Percentiles rank a stretch among this genome's conserved stretches.
Evolutionary conservation across 2,797 vertebrate species (phyloP).

Genomic region (Sternarchorhynchus goeldii): DNA sequence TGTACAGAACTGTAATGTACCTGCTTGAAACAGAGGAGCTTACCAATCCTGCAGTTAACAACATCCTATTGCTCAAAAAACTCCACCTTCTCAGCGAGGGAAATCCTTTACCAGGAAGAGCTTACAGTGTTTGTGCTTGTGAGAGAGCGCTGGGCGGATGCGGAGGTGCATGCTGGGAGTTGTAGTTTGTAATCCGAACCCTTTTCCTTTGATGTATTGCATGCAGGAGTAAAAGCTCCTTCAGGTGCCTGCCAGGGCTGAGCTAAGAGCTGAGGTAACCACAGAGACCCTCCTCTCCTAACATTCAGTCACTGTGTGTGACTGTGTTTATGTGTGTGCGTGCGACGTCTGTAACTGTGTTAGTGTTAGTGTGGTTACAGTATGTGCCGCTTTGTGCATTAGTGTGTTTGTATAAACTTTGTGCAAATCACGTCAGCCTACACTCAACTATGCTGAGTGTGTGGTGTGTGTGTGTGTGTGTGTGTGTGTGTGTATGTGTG

Average conservation of each 20-base stretch:
- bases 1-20: not conserved
- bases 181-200: slow-evolving; percentile 80
- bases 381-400: slow-evolving; percentile 70
- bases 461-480: slow-evolving; percentile 35
- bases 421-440: slow-evolving; percentile 48
- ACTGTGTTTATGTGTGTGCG: slow-evolving; percentile 54
- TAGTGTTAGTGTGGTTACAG: slow-evolving; percentile 64
- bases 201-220: slow-evolving; percentile 85
- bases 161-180: slow-evolving; percentile 68
- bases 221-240: slow-evolving; percentile 83
- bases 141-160: slow-evolving; percentile 47
- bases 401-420: slow-evolving; percentile 69
- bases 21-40: not conserved
- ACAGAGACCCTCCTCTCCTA: slow-evolving; percentile 74
- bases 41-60: no score
- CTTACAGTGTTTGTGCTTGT: slow-evolving; percentile 43
- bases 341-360: slow-evolving; percentile 53
- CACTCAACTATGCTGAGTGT: slow-evolving; percentile 38
- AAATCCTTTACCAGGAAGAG: slow-evolving; percentile 29
- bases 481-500: slow-evolving; percentile 21
- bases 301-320: slow-evolving; percentile 66
- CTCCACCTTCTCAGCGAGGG: slow-evolving; percentile 21
- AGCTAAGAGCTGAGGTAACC: slow-evolving; percentile 81
- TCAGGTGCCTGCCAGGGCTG: slow-evolving; percentile 81
- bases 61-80: no score